These are phyloP conservation scores for Nothocercus nigrocapillus DNA, from an alignment of 2,113 vertebrate genomes.

Conservation along the genomic window DNA sequence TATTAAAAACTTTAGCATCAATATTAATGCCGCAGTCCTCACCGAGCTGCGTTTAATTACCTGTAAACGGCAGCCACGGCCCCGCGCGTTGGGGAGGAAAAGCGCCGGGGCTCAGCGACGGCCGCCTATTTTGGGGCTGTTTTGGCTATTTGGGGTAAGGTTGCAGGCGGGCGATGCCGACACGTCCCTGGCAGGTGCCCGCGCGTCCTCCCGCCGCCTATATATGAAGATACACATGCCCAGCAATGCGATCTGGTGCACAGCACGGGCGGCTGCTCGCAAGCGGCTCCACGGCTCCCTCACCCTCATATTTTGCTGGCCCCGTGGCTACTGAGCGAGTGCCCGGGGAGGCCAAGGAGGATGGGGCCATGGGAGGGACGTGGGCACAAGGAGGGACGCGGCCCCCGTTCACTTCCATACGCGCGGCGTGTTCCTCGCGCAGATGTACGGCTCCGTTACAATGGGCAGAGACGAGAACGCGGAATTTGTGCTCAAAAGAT, in stretches of 20 bases:
- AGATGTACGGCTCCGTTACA: conserved; percentile 81
- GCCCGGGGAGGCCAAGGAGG: background rate
- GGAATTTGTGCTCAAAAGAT: conserved; percentile 82
- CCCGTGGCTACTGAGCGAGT: too few species aligned
- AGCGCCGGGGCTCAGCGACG: too few species aligned
- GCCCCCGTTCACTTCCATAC: conserved; percentile 63
- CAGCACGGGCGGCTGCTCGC: background rate
- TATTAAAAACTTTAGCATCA: conserved; percentile 70
- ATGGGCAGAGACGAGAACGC: conserved; percentile 79
- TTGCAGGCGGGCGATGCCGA: too few species aligned
- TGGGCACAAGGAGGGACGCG: too few species aligned
- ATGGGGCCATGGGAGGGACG: too few species aligned
- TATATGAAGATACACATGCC: too few species aligned
- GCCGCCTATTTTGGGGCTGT: background rate
- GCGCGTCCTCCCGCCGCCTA: too few species aligned
- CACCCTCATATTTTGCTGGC: rapidly evolving
- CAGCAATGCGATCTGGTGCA: background rate
- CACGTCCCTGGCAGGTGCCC: too few species aligned
- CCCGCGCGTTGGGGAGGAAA: background rate
- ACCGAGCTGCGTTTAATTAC: conserved; percentile 65
- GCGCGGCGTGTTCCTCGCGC: conserved; percentile 64
- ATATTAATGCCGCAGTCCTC: conserved; percentile 64
- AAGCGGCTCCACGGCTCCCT: background rate
- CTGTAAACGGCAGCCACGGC: conserved; percentile 47
- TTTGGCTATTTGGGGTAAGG: background rate